Evolutionary conservation across 2,797 vertebrate genomes (phyloP).

Genomic region (Helicolenus hilgendorfi): DNA sequence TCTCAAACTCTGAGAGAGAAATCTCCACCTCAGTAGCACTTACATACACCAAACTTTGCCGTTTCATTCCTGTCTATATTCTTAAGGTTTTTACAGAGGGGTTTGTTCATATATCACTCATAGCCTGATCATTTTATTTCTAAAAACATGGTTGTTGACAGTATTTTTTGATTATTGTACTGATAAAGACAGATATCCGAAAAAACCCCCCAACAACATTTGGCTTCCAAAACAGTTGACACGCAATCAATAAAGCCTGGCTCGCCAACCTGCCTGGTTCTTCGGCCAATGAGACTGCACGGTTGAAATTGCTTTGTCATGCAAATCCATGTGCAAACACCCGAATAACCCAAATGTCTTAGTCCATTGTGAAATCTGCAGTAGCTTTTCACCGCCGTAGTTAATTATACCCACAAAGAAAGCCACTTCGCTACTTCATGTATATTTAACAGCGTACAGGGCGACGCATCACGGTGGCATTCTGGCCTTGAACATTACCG

Average conservation of each 20-base stretch:
- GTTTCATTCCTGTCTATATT: no score
- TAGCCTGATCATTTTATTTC: no score
- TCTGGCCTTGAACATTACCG: conserved; percentile 53
- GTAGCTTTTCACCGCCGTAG: conserved; percentile 6
- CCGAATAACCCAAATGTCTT: conserved; percentile 24
- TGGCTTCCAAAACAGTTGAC: neutral
- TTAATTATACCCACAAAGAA: conserved; percentile 70
- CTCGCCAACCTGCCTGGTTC: neutral
- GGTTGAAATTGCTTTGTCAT: conserved; percentile 22
- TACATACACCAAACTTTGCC: no score
- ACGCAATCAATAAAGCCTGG: neutral
- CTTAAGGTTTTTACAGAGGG: no score
- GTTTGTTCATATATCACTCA: no score
- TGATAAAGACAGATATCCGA: no score
- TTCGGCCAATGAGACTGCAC: neutral
- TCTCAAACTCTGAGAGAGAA: no score
- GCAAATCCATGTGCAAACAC: conserved; percentile 29
- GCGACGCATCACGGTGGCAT: conserved; percentile 29
- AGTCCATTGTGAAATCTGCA: conserved; percentile 4
- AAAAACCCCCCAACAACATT: fast-evolving
- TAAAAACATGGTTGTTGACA: no score
- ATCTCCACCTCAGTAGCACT: no score
- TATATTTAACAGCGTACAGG: conserved; percentile 73
- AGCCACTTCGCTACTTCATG: conserved; percentile 70
- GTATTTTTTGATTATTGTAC: no score